These are phyloP conservation scores for Corythucha ciliata DNA, from an alignment of 2,888 invertebrate genomes.

Conservation along the genomic window DNA sequence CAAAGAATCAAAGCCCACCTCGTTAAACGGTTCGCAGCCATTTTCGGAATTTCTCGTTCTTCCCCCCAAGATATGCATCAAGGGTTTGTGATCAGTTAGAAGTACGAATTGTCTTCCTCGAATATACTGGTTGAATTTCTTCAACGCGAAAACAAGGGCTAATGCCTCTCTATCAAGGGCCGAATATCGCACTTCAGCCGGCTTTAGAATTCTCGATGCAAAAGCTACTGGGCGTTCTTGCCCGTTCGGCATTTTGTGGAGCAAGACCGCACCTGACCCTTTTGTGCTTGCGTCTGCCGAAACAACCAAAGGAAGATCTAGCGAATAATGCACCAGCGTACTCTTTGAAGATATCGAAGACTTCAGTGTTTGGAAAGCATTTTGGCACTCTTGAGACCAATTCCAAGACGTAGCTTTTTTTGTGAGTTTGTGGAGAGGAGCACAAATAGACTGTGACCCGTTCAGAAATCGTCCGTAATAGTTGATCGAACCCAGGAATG, in stretches of 20 bases:
- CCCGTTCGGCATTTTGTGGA: constrained; percentile 14
- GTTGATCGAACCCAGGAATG: constrained; percentile 24
- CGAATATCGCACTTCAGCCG: constrained; percentile 14
- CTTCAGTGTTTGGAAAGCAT: constrained; percentile 19
- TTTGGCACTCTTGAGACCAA: constrained; percentile 16
- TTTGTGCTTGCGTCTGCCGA: constrained; percentile 20
- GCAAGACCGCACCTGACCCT: constrained; percentile 21
- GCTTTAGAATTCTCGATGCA: constrained; percentile 7
- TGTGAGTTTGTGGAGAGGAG: constrained; percentile 18
- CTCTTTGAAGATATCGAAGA: not conserved
- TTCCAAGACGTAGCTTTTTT: constrained; percentile 17
- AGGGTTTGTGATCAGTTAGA: not conserved
- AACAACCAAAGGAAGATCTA: constrained; percentile 6
- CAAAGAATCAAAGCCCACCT: too few species aligned
- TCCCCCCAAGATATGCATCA: not conserved
- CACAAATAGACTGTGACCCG: constrained; percentile 11
- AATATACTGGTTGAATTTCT: not conserved
- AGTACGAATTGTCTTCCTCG: not conserved
- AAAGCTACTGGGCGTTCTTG: constrained; percentile 19
- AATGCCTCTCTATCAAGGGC: constrained; percentile 19
- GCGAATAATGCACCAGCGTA: constrained; percentile 12
- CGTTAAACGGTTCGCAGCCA: constrained; percentile 28
- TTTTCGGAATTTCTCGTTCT: constrained; percentile 24
- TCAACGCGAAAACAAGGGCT: constrained; percentile 16
- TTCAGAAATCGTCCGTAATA: constrained; percentile 24